Percentiles rank a stretch among this genome's conserved stretches.
These are phyloP conservation scores for Aurelia coerulea DNA, from an alignment of 30 jellyfish, hydroid and myxozoan species.

Conservation along the genomic window DNA sequence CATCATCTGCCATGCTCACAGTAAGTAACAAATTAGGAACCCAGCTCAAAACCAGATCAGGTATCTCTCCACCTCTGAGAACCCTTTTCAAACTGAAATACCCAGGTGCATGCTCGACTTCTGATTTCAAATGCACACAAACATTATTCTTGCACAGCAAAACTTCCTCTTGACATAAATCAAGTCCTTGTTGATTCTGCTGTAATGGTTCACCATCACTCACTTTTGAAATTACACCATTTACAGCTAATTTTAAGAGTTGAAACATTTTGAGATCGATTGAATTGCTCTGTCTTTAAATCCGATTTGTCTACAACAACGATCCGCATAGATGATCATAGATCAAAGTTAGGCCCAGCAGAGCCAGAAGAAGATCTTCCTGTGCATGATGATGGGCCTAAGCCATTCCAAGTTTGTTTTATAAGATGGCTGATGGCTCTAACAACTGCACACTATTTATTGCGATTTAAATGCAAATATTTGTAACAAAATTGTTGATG, in stretches of 20 bases:
- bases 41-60: constrained; percentile 88
- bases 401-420: no score
- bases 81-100: constrained; percentile 74
- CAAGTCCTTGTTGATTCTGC: constrained; percentile 6
- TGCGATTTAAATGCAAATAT: no score
- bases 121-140: constrained; percentile 69
- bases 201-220: constrained; percentile 85
- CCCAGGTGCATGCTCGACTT: constrained; percentile 80
- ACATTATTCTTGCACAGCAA: constrained; percentile 91
- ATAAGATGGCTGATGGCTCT: no score
- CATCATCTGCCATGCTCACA: constrained; percentile 58
- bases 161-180: constrained; percentile 78
- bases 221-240: constrained; percentile 45
- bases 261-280: constrained; percentile 41
- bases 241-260: constrained; percentile 48
- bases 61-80: constrained; percentile 23
- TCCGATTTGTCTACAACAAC: no score
- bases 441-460: no score
- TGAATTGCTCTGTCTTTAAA: no score
- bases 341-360: no score
- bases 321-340: no score
- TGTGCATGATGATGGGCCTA: no score
- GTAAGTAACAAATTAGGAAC: constrained; percentile 86
- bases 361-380: no score
- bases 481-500: no score